These are phyloP conservation scores for Origma solitaria DNA, from an alignment of 2,113 vertebrate genomes.

Conservation along the genomic window DNA sequence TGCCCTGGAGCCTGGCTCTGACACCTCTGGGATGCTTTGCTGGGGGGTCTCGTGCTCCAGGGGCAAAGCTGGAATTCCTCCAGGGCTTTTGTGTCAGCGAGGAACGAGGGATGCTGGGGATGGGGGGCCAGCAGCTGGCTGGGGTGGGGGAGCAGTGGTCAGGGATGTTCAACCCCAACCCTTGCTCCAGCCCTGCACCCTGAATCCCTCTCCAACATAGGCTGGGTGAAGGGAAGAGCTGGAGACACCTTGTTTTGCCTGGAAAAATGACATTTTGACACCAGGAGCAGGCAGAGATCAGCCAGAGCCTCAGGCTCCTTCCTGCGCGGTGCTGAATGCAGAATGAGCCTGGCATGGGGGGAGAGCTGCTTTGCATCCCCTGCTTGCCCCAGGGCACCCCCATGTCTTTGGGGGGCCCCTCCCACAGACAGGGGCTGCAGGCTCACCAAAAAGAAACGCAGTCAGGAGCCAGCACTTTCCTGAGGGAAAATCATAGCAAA, in stretches of 20 bases:
- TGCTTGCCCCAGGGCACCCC: neutral
- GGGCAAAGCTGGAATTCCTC: neutral
- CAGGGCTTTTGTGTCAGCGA: neutral
- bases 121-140: accelerated
- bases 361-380: neutral
- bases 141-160: no score
- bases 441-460: neutral
- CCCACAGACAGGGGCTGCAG: neutral
- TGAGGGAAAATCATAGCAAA: neutral
- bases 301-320: neutral
- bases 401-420: neutral
- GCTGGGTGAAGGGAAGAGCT: neutral
- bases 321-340: neutral
- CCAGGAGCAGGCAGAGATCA: neutral
- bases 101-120: neutral
- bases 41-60: neutral
- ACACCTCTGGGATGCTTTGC: neutral
- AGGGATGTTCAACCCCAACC: neutral
- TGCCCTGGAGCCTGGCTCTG: neutral
- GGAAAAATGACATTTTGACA: slow-evolving; percentile 31
- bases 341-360: neutral
- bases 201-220: accelerated
- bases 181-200: neutral
- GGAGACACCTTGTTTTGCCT: neutral
- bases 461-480: neutral